Conservation (phyloP, 35 echinoderm and acorn worm genomes). For the Chiridota heheva region DNA sequence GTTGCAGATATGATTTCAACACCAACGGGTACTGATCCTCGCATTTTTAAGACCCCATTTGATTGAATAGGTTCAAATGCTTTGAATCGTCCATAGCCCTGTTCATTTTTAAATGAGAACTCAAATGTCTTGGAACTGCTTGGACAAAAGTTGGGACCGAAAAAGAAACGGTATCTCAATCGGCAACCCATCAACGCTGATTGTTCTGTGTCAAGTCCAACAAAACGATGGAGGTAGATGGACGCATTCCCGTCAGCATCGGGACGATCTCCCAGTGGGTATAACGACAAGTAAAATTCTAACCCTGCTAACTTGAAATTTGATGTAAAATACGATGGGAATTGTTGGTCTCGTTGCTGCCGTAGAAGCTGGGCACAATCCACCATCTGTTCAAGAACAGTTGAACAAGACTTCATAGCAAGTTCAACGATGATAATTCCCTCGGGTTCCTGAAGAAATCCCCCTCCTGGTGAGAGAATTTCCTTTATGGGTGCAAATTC, state of each 20-base stretch:
- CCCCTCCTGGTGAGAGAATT: conserved; percentile 67
- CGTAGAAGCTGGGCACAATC: conserved; percentile 71
- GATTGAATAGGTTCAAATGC: conserved; percentile 80
- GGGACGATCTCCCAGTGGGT: conserved; percentile 84
- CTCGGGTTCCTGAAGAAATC: conserved; percentile 87
- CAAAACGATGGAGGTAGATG: conserved; percentile 91
- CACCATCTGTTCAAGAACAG: conserved; percentile 77
- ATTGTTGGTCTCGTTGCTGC: conserved; percentile 71
- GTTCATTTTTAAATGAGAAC: conserved; percentile 89
- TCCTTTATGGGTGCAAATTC: conserved; percentile 81
- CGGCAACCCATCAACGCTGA: conserved; percentile 77
- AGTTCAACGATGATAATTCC: conserved; percentile 85
- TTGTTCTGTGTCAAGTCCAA: conserved; percentile 51
- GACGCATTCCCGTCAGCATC: conserved; percentile 81
- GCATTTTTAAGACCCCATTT: conserved; percentile 55
- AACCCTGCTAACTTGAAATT: conserved; percentile 83
- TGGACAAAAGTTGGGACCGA: conserved; percentile 61
- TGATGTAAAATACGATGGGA: conserved; percentile 84
- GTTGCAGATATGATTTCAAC: conserved; percentile 85
- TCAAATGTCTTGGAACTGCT: conserved; percentile 84
- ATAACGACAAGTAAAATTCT: conserved; percentile 91
- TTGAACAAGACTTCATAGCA: conserved; percentile 86
- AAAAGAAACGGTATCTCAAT: conserved; percentile 85
- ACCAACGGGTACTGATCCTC: conserved; percentile 66
- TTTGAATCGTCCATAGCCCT: conserved; percentile 85